phyloP scores from a whole-genome alignment of 2,888 invertebrate genomes.

The Drosophila trichaetosa region DNA sequence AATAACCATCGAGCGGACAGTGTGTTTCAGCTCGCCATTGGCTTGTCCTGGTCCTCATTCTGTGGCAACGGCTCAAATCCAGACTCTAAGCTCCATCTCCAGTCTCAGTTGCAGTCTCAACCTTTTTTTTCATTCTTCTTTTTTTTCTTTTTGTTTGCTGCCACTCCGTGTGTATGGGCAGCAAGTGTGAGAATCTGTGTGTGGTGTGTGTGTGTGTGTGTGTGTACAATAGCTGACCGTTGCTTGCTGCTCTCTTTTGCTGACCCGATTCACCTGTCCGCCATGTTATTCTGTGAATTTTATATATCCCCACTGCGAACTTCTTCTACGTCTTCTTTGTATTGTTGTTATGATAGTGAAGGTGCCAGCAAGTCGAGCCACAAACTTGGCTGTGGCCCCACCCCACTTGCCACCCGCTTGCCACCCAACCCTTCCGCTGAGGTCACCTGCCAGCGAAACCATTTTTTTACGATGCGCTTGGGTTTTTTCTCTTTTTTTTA shows the following conservation, averaged over 20 bases:
- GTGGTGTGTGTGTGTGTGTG: conserved; percentile 19
- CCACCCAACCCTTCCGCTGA: conserved; percentile 18
- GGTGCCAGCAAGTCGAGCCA: conserved; percentile 72
- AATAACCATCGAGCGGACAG: conserved; percentile 83
- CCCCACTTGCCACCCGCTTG: conserved; percentile 3
- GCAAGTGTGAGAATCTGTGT: conserved; percentile 2
- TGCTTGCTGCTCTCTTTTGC: conserved; percentile 35
- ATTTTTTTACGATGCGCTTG: conserved; percentile 55
- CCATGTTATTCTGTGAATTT: conserved; percentile 44
- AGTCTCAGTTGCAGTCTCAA: conserved; percentile 11
- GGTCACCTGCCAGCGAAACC: conserved; percentile 34
- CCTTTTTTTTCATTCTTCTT: background rate
- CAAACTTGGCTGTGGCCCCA: conserved; percentile 45
- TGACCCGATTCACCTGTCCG: conserved; percentile 77
- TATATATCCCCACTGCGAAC: conserved; percentile 8
- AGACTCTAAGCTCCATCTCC: conserved; percentile 47
- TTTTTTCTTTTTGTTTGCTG: background rate
- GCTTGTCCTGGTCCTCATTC: conserved; percentile 51
- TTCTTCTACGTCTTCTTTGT: conserved; percentile 47
- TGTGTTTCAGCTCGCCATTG: conserved; percentile 81
- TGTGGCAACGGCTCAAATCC: conserved; percentile 30
- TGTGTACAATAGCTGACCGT: conserved; percentile 55
- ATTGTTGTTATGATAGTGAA: conserved; percentile 79
- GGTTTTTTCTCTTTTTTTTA: background rate
- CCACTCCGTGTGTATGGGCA: conserved; percentile 7